Evolutionary conservation across 2,888 invertebrate species (phyloP).

Genomic region (Amiota minor): DNA sequence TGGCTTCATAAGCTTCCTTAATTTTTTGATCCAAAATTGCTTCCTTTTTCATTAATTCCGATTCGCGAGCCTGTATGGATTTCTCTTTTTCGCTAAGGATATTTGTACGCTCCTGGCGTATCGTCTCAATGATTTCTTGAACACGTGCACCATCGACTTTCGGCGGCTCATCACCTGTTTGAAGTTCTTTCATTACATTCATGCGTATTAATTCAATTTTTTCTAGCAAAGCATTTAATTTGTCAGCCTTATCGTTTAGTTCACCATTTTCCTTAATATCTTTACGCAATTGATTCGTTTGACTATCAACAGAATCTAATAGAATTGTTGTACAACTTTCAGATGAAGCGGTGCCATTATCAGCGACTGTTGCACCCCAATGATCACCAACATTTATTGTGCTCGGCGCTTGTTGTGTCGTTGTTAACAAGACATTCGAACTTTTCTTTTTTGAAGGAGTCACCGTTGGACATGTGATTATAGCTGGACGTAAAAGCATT

Average conservation of each 20-base stretch:
- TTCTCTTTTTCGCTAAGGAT: conserved; percentile 51
- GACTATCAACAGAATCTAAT: conserved; percentile 69
- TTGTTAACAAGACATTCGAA: background rate
- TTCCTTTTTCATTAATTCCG: conserved; percentile 65
- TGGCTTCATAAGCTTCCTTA: background rate
- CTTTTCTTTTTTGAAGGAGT: background rate
- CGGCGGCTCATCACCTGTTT: conserved; percentile 46
- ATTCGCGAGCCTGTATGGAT: conserved; percentile 54
- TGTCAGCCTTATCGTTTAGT: conserved; percentile 54
- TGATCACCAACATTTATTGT: conserved; percentile 58
- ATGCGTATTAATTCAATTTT: conserved; percentile 65
- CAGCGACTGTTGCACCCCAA: conserved; percentile 21
- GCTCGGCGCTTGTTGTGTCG: conserved; percentile 11
- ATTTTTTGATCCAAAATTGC: conserved; percentile 48
- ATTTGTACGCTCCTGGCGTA: conserved; percentile 63
- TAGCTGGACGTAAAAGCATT: conserved; percentile 66
- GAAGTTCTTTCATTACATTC: conserved; percentile 63
- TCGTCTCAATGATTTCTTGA: conserved; percentile 57
- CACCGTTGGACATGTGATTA: conserved; percentile 70
- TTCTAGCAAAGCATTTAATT: conserved; percentile 58
- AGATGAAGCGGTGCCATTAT: conserved; percentile 50
- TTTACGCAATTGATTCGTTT: conserved; percentile 64
- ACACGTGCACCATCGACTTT: conserved; percentile 45
- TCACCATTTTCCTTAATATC: conserved; percentile 60
- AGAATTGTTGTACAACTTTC: conserved; percentile 70